phyloP scores from a whole-genome alignment of 2,797 vertebrate species.

The Sebastes melanostomus region DNA sequence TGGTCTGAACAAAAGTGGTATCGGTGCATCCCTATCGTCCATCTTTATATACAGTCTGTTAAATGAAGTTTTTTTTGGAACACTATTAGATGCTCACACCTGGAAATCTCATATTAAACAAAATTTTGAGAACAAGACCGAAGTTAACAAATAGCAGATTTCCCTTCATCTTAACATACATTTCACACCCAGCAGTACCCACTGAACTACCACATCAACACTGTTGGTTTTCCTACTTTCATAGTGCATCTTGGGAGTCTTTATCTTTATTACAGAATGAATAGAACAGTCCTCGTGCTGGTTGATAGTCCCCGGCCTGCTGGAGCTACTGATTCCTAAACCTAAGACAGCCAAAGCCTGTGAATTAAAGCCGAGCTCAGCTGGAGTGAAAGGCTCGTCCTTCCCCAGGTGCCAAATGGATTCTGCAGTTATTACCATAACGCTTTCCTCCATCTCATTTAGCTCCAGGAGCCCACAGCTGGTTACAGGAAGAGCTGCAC shows the following conservation, averaged over 20 bases:
- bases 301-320: neutral
- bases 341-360: slow-evolving; percentile 1
- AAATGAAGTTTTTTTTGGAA: too few relatives aligned
- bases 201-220: neutral
- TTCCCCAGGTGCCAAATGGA: slow-evolving; percentile 64
- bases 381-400: slow-evolving; percentile 35
- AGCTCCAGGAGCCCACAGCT: slow-evolving; percentile 64
- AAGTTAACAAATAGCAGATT: neutral
- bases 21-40: too few relatives aligned
- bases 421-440: slow-evolving; percentile 68
- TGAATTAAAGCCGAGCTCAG: slow-evolving; percentile 42
- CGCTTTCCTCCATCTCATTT: slow-evolving; percentile 60
- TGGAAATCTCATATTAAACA: too few relatives aligned
- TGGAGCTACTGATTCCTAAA: neutral
- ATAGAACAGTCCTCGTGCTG: neutral
- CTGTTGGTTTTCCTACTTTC: neutral
- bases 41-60: too few relatives aligned
- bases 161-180: neutral
- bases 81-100: too few relatives aligned
- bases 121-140: too few relatives aligned
- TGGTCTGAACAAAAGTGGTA: too few relatives aligned
- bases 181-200: neutral
- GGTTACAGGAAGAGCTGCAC: slow-evolving; percentile 49
- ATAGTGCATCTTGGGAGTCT: neutral
- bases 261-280: neutral